Base-by-base conservation (phyloP, 1,140 invertebrate species). In the Drosophila yakuba region DNA sequence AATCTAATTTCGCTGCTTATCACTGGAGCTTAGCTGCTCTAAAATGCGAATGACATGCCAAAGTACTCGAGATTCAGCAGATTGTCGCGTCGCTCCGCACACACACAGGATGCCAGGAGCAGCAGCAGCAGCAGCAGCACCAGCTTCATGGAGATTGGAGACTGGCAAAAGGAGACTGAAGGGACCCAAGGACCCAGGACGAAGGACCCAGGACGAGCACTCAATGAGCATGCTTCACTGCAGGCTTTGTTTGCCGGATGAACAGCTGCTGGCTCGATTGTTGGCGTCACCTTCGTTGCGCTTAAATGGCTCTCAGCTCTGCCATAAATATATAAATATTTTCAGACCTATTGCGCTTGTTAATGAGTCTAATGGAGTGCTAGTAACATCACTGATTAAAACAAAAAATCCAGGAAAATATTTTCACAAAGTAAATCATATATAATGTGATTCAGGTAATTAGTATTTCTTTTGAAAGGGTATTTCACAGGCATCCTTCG, bases 11-110 rank as follows among this genome's bases (percentile, higher is more conserved):
- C 69, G 74, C 77, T 85, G 84, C 84, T 89, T 89, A 89, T 89
- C 84, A 77, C 63, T 74, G 84, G 66, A 84, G 84, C 84, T 89
- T 89, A 89, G 84, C 80, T 80, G 80, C 85, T 75, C 79, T 74
- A 89, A 89, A 80, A 90, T 89, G 84, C 84, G 85, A 90, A 89
- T 89, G 84, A 89, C 84, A 89, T 89, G 84, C 85, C 84, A 84
- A 89, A 90, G 84, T 88, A 88, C 84, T 80, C 62, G 51, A 89
- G 80, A 84, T 89, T 72, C 85, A 90, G 68, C 47, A 80, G 84
- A 89, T 89, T 89, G 84, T 78, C 67, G 66, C 69, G 35, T 56
- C 67, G 59, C 38, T 59, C 44, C 54, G 36, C 32, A 23, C 64
- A 17, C 64, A 17, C 62, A 32, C 60, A 25, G 47, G 45, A 58